Percentiles rank a stretch among this genome's conserved stretches.
These are phyloP conservation scores for Clepsis dumicolana DNA, from an alignment of 2,888 invertebrate species.

Conservation along the genomic window DNA sequence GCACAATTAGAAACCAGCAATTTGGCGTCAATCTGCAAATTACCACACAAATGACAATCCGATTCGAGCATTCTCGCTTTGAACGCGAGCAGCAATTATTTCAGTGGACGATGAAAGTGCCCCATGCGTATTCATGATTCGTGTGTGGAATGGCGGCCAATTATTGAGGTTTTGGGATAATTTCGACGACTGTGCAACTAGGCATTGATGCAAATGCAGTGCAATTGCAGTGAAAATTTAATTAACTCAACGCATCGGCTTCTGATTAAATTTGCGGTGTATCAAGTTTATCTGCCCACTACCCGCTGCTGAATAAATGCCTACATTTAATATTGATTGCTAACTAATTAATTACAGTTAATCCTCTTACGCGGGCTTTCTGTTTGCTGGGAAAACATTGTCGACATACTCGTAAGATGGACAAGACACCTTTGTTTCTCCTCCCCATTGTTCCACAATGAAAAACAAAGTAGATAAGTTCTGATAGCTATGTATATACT, in stretches of 20 bases:
- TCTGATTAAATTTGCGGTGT: no score
- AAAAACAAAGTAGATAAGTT: no score
- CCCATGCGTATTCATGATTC: conserved; percentile 29
- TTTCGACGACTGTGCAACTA: conserved; percentile 1
- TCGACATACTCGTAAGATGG: no score
- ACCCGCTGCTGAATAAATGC: no score
- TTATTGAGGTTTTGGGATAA: conserved; percentile 14
- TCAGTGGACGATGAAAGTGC: conserved; percentile 26
- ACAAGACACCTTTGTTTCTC: no score
- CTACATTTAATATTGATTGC: no score
- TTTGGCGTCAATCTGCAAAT: conserved; percentile 30
- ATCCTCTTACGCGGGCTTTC: no score
- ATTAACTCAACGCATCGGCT: background rate
- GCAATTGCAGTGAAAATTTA: background rate
- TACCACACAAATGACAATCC: conserved; percentile 33
- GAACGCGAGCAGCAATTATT: conserved; percentile 29
- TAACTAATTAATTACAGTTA: no score
- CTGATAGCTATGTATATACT: no score
- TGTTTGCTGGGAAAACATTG: no score
- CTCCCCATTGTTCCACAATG: no score
- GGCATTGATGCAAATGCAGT: background rate
- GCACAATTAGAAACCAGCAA: conserved; percentile 22
- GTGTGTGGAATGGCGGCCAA: conserved; percentile 15
- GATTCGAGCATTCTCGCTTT: conserved; percentile 19
- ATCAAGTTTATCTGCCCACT: no score